phyloP scores from a whole-genome alignment of 2,797 vertebrate genomes.

The Pseudopleuronectes americanus region DNA sequence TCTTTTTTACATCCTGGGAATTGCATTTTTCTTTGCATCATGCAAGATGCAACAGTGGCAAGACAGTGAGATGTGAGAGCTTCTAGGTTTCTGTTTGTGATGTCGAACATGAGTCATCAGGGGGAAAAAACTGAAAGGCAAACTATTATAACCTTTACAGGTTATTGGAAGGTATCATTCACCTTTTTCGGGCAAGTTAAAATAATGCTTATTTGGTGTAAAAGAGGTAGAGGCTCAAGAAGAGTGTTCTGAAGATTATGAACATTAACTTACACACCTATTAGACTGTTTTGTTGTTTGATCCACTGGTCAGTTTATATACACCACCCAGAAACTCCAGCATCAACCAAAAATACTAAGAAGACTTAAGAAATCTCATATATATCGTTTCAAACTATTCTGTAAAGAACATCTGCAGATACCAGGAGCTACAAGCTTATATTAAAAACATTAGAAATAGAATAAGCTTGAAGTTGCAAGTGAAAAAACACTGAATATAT shows the following conservation, averaged over 20 bases:
- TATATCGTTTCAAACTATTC: neutral
- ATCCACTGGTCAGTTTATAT: neutral
- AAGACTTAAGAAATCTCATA: no score
- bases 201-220: no score
- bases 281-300: slow-evolving; percentile 2
- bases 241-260: neutral
- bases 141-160: no score
- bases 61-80: no score
- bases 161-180: no score
- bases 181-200: no score
- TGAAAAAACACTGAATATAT: neutral
- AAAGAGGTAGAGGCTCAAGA: neutral
- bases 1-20: no score
- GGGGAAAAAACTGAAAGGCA: no score
- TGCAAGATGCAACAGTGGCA: no score
- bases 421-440: neutral
- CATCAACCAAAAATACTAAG: neutral
- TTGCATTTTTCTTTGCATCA: no score
- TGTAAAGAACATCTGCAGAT: neutral
- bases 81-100: no score
- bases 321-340: neutral
- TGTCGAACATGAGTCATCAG: no score
- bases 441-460: neutral
- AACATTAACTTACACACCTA: neutral
- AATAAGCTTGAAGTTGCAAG: slow-evolving; percentile 4